These are phyloP conservation scores for Myotis daubentonii DNA, from an alignment of 2,797 vertebrate genomes.

Conservation along the genomic window DNA sequence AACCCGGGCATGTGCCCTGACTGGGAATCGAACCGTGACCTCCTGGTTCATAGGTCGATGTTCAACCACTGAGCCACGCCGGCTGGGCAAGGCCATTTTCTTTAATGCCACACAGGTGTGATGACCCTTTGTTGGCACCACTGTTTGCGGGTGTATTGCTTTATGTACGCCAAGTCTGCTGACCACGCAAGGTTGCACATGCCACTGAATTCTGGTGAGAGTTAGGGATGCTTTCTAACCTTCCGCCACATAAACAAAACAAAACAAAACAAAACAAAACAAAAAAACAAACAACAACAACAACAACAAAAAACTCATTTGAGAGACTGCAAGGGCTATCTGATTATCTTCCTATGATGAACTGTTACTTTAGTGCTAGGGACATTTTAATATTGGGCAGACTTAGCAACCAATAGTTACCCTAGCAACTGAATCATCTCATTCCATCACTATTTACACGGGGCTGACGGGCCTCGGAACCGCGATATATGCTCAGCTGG, in stretches of 20 bases:
- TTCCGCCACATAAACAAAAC: neutral
- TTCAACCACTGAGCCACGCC: too few relatives aligned
- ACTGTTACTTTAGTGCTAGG: slow-evolving; percentile 35
- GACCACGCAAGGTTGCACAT: neutral
- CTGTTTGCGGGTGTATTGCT: neutral
- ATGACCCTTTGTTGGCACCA: neutral
- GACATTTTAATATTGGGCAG: slow-evolving; percentile 47
- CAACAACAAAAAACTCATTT: neutral
- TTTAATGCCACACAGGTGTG: neutral
- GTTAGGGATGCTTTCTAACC: slow-evolving; percentile 10
- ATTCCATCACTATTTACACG: neutral
- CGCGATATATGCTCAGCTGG: neutral
- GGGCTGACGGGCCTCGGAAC: neutral
- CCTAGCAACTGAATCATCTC: slow-evolving; percentile 32
- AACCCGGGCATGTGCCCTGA: too few relatives aligned
- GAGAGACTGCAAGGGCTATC: neutral
- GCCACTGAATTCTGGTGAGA: neutral
- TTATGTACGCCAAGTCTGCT: neutral
- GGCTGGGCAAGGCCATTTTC: neutral
- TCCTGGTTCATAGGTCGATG: too few relatives aligned
- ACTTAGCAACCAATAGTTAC: slow-evolving; percentile 22
- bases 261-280: neutral
- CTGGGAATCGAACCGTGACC: too few relatives aligned
- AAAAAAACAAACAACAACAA: too few relatives aligned
- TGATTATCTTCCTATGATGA: slow-evolving; percentile 29